phyloP scores from a whole-genome alignment of 1,140 invertebrate genomes.

The Melanaphis sacchari region DNA sequence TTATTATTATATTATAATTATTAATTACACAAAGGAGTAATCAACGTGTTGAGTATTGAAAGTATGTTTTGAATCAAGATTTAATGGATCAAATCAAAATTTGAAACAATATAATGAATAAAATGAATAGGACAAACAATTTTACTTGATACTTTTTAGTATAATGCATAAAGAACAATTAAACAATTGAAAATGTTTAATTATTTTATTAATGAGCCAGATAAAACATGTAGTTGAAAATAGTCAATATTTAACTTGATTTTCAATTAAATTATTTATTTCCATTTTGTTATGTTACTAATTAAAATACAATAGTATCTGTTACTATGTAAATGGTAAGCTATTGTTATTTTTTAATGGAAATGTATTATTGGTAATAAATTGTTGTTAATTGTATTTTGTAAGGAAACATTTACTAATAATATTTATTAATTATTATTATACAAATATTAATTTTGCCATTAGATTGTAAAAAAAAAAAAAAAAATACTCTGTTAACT shows the following conservation, averaged over 20 bases:
- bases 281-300: conserved; percentile 31
- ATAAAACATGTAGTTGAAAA: conserved; percentile 28
- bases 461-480: conserved; percentile 52
- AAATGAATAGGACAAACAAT: background rate
- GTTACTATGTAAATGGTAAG: background rate
- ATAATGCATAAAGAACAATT: background rate
- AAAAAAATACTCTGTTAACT: conserved; percentile 48
- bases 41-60: background rate
- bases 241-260: background rate
- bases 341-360: conserved; percentile 42
- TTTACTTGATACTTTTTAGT: background rate
- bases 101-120: conserved; percentile 20
- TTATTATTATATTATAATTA: conserved; percentile 3
- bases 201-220: conserved; percentile 17
- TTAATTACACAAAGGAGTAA: background rate
- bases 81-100: conserved; percentile 34
- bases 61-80: conserved; percentile 4
- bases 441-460: conserved; percentile 51
- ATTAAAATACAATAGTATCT: conserved; percentile 30
- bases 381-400: conserved; percentile 46
- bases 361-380: conserved; percentile 45
- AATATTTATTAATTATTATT: conserved; percentile 41
- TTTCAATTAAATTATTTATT: conserved; percentile 6
- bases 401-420: conserved; percentile 31
- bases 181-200: background rate